Conservation (phyloP, 2,888 invertebrate genomes). For the Agrilus mali region DNA sequence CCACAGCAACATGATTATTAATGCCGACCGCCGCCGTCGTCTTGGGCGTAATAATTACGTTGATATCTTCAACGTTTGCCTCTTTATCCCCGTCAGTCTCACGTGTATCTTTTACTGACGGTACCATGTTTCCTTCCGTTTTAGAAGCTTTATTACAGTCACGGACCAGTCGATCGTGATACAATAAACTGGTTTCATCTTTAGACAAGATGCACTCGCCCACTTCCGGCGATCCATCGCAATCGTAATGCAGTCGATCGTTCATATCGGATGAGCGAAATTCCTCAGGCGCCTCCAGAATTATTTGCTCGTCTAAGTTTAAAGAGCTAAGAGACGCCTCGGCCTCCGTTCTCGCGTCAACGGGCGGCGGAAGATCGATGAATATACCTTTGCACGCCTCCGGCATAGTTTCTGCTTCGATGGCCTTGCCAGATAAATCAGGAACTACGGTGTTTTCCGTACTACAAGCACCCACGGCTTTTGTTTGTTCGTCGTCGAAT, state of each 20-base stretch:
- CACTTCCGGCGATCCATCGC: conserved; percentile 1
- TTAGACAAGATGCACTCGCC: conserved; percentile 2
- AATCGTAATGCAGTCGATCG: background rate
- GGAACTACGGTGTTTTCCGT: too few relatives aligned
- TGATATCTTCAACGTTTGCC: background rate
- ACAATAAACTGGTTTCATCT: conserved; percentile 8
- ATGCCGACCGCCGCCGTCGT: too few relatives aligned
- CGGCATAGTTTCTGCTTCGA: too few relatives aligned
- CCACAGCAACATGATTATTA: too few relatives aligned
- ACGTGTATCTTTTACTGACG: conserved; percentile 4
- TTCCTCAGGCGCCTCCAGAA: conserved; percentile 22
- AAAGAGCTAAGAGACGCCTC: background rate
- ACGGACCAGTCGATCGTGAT: conserved; percentile 7
- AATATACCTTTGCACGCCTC: too few relatives aligned
- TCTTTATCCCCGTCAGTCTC: conserved; percentile 5
- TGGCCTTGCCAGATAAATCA: too few relatives aligned
- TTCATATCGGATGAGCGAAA: conserved; percentile 13
- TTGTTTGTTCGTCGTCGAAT: too few relatives aligned
- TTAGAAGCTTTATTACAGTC: conserved; percentile 9
- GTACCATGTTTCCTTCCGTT: conserved; percentile 10
- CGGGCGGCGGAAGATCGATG: background rate
- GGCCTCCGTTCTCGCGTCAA: background rate
- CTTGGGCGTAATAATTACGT: too few relatives aligned
- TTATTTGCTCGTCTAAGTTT: conserved; percentile 4
- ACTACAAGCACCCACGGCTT: too few relatives aligned